phyloP scores from a whole-genome alignment of 2,797 vertebrate species.

The Mormyrus hasselquistii region DNA sequence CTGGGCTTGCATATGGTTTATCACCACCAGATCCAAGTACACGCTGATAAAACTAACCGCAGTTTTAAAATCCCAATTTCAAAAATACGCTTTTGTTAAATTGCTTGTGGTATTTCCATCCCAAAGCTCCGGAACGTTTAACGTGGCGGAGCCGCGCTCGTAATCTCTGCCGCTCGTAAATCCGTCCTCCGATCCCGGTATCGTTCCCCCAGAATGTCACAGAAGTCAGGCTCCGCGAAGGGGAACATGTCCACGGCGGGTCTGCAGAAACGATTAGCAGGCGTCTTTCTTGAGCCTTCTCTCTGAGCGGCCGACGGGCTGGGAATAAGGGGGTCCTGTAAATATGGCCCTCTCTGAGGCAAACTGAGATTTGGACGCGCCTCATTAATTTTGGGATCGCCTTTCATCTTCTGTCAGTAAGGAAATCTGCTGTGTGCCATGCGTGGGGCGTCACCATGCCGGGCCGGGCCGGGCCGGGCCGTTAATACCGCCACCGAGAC shows the following conservation, averaged over 20 bases:
- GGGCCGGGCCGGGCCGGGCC: neutral
- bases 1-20: neutral
- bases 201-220: conserved; percentile 6
- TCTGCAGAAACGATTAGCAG: neutral
- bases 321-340: neutral
- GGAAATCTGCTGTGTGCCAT: neutral
- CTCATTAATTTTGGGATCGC: neutral
- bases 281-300: neutral
- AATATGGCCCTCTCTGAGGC: neutral
- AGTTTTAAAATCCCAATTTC: neutral
- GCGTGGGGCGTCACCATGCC: neutral
- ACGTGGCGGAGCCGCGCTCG: neutral
- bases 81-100: neutral
- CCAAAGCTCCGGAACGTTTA: neutral
- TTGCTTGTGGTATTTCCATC: neutral
- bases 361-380: neutral
- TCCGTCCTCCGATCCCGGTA: neutral
- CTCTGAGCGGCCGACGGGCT: neutral
- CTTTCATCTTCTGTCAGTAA: conserved; percentile 16
- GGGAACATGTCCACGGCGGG: neutral
- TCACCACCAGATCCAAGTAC: neutral
- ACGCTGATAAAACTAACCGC: neutral
- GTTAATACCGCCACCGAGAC: neutral
- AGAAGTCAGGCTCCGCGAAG: neutral
- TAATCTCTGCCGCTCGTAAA: neutral